These are phyloP conservation scores for Apostichopus leukothele DNA, from an alignment of 53 echinoderm and acorn worm genomes.

Conservation along the genomic window DNA sequence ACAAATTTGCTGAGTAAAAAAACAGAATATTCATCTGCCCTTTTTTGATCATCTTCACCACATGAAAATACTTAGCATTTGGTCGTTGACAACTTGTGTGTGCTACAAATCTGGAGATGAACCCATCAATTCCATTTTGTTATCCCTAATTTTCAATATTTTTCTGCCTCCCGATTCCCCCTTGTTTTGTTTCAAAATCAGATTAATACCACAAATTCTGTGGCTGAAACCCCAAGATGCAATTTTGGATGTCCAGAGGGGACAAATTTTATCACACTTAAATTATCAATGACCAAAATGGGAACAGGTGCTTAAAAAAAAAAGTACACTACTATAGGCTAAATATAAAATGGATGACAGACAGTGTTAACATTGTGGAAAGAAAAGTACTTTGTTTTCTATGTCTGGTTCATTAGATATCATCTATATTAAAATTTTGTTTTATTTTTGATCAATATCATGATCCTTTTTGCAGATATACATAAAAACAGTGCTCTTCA, in stretches of 20 bases:
- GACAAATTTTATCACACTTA: constrained; percentile 35
- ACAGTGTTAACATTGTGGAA: too few relatives aligned
- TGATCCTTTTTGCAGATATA: too few relatives aligned
- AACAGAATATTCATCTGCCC: not conserved
- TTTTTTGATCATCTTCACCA: not conserved
- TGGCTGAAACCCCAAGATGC: not conserved
- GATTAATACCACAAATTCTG: constrained; percentile 27
- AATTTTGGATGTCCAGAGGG: constrained; percentile 43
- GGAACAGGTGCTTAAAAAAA: not conserved
- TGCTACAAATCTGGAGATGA: constrained; percentile 8
- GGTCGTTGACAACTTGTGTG: not conserved
- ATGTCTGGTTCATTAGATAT: too few relatives aligned
- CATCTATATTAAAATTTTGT: too few relatives aligned
- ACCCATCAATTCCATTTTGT: constrained; percentile 3
- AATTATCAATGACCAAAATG: constrained; percentile 1
- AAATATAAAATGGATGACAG: too few relatives aligned
- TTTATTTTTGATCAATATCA: too few relatives aligned
- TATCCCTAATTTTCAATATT: constrained; percentile 12
- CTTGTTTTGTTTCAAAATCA: constrained; percentile 35
- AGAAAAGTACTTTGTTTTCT: too few relatives aligned
- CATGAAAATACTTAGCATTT: not conserved
- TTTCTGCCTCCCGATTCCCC: not conserved
- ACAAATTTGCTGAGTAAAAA: too few relatives aligned
- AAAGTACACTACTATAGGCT: too few relatives aligned
- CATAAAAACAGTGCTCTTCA: too few relatives aligned